Evolutionary conservation across 2,797 vertebrate genomes (phyloP), one percentile per base, ranked within the genome.

Genomic region (Hyperoplus immaculatus): DNA sequence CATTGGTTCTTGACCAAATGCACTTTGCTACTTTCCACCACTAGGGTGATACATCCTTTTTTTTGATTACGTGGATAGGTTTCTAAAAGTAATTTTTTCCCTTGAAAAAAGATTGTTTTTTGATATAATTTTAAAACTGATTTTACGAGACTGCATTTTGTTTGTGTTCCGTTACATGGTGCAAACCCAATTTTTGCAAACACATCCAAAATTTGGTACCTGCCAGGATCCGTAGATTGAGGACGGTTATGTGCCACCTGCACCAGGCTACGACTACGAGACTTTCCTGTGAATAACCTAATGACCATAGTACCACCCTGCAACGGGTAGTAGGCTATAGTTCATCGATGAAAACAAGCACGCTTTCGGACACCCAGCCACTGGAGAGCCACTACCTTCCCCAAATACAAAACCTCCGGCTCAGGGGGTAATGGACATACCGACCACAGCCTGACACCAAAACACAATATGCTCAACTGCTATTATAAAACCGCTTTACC

Each of bases 381-480:
- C 69, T 18, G 43, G 76, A 66, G 38, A 58, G 76, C 65, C 57
- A 12, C 56, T 21, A 8, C 18, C 38, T 8, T n/a, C 41, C 63
- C 59, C 15, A 46, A 65, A 46, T n/a, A 50, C 6, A 59, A 73
- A 51, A 5, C 60, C 59, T 18, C 39, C 36, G 46, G 65, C 77
- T 60, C 85, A 58, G 59, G 29, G 51, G 55, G 45, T 58, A 51
- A 55, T 5, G 10, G 36, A 16, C 63, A 29, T 18, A 69, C 56
- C 21, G 18, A 16, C 46, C 5, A 49, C 62, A 70, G 61, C 64
- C 15, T 12, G n/a, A 69, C 62, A 63, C 29, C 69, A 13, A 14
- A 18, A 58, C 5, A 45, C 71, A 14, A 73, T 16, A 57, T 14
- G 16, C 11, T 29, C 11, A 56, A 63, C 54, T 64, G 29, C 16